phyloP scores from a whole-genome alignment of 2,797 vertebrate species.

The Tympanoctomys barrerae region DNA sequence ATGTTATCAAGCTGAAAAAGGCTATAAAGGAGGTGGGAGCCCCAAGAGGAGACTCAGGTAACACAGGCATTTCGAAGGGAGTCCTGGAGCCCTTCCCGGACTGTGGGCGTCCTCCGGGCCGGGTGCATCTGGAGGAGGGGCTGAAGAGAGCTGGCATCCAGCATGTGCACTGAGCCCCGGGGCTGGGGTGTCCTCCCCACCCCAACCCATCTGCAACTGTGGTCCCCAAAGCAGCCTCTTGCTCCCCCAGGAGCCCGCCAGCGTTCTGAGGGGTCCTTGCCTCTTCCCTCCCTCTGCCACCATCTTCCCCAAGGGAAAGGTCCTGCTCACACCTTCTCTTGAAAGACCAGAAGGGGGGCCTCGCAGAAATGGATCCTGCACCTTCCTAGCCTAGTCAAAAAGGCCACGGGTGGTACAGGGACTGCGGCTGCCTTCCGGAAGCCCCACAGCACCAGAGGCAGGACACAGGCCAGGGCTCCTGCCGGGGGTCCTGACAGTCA shows the following conservation, averaged over 20 bases:
- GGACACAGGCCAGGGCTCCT: too few relatives aligned
- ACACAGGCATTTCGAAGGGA: not conserved
- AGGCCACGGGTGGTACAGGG: fast-evolving
- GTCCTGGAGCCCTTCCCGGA: not conserved
- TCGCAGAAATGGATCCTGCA: fast-evolving
- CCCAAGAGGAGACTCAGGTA: not conserved
- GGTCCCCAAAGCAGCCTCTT: fast-evolving
- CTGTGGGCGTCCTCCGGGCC: not conserved
- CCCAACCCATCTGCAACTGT: too few relatives aligned
- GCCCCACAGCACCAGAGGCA: fast-evolving
- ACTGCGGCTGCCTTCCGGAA: not conserved
- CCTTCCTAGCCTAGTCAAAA: too few relatives aligned
- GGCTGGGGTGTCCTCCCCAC: too few relatives aligned
- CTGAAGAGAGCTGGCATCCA: not conserved
- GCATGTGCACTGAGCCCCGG: too few relatives aligned
- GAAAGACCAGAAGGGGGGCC: not conserved
- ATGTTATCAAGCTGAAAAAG: not conserved
- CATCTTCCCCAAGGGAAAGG: not conserved
- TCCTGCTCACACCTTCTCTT: too few relatives aligned
- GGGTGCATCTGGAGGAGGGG: not conserved
- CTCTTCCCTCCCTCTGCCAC: not conserved
- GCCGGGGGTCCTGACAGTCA: not conserved
- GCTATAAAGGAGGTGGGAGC: not conserved
- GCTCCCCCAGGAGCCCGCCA: not conserved
- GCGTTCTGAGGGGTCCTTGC: not conserved